Conservation (phyloP, 2,797 vertebrate species). For the Uromys caudimaculatus region DNA sequence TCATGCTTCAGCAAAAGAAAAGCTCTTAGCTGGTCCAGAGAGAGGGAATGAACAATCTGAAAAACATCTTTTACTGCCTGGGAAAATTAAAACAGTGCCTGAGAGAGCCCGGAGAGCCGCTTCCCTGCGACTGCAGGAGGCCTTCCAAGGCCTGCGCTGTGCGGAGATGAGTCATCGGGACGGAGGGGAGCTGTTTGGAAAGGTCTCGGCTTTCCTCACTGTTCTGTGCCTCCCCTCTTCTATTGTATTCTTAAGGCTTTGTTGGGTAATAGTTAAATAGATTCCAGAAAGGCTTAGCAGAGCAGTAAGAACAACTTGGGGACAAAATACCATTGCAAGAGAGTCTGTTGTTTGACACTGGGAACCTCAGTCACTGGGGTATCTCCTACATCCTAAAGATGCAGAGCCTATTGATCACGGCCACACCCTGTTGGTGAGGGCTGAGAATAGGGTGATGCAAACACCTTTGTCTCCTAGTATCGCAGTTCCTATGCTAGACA, state of each 20-base stretch:
- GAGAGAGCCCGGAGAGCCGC: slow-evolving; percentile 65
- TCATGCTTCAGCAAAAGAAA: slow-evolving; percentile 48
- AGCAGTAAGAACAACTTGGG: slow-evolving; percentile 74
- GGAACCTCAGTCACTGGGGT: slow-evolving; percentile 72
- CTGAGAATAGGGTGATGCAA: background rate
- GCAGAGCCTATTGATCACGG: slow-evolving; percentile 46
- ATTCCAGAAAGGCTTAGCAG: slow-evolving; percentile 81
- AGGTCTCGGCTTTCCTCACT: slow-evolving; percentile 63
- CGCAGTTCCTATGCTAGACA: background rate
- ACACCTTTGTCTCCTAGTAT: background rate
- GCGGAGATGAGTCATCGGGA: slow-evolving; percentile 73
- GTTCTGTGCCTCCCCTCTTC: background rate
- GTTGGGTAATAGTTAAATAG: slow-evolving; percentile 78
- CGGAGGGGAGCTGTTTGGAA: slow-evolving; percentile 71
- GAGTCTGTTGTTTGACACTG: slow-evolving; percentile 79
- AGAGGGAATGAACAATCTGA: slow-evolving; percentile 64
- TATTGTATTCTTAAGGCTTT: slow-evolving; percentile 50
- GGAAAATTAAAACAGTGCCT: slow-evolving; percentile 59
- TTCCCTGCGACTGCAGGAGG: slow-evolving; percentile 61
- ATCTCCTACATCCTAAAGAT: slow-evolving; percentile 73
- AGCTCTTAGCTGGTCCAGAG: slow-evolving; percentile 25
- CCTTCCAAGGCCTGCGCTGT: slow-evolving; percentile 76
- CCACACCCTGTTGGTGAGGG: background rate
- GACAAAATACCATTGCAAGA: slow-evolving; percentile 71
- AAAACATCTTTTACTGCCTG: slow-evolving; percentile 73